Conservation (phyloP, 2,888 invertebrate species). For the Enoplolaimus lenunculus region DNA sequence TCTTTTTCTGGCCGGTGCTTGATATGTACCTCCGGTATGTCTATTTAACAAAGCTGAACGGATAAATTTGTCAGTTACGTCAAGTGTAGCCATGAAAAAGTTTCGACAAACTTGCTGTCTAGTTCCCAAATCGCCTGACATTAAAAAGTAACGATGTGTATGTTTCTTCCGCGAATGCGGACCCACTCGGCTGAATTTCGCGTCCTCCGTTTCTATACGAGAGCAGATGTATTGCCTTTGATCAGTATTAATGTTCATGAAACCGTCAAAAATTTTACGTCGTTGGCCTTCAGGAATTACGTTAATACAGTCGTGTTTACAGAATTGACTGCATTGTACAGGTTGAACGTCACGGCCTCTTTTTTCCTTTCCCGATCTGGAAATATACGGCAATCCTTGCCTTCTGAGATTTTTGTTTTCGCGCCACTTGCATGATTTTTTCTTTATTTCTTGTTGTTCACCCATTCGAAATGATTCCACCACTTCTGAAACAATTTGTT, state of each 20-base stretch:
- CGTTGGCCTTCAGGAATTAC: background rate
- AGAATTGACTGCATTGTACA: background rate
- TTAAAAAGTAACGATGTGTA: background rate
- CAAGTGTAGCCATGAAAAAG: background rate
- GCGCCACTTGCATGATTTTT: too few relatives aligned
- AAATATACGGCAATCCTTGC: background rate
- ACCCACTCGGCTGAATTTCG: background rate
- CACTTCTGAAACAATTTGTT: too few relatives aligned
- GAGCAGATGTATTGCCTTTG: background rate
- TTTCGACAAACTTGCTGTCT: constrained; percentile 3
- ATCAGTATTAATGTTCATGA: background rate
- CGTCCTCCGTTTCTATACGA: background rate
- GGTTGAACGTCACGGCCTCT: background rate
- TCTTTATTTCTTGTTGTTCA: too few relatives aligned
- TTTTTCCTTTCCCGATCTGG: background rate
- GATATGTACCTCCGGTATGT: background rate
- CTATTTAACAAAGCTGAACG: background rate
- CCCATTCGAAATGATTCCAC: too few relatives aligned
- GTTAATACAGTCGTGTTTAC: background rate
- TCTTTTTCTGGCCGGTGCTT: background rate
- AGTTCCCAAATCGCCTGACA: background rate
- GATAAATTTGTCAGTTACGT: background rate
- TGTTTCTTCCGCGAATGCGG: background rate
- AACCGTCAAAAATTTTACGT: background rate
- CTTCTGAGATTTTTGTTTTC: too few relatives aligned